phyloP scores from a whole-genome alignment of 1,140 invertebrate species.

The Schlechtendalia chinensis region DNA sequence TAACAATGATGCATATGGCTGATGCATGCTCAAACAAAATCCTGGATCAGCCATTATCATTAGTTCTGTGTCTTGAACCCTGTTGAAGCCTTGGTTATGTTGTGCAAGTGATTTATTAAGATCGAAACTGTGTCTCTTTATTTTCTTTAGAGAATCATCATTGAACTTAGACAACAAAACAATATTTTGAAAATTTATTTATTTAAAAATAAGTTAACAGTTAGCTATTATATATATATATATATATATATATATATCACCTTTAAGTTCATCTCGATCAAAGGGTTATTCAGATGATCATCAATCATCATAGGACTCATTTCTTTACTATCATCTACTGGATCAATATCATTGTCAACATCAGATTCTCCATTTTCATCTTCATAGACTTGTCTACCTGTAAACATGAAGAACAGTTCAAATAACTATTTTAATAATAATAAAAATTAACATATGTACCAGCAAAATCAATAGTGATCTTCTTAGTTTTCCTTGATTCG shows the following conservation, averaged over 20 bases:
- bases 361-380: conserved; percentile 27
- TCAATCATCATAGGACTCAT: not conserved
- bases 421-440: not conserved
- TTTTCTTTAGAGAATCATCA: conserved; percentile 35
- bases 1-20: conserved; percentile 91
- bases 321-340: not conserved
- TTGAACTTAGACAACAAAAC: conserved; percentile 4
- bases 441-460: conserved; percentile 58
- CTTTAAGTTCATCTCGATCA: conserved; percentile 30
- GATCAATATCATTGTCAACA: not conserved
- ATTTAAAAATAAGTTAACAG: not conserved
- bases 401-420: not conserved
- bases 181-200: not conserved
- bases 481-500: conserved; percentile 66
- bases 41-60: conserved; percentile 87
- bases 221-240: not conserved
- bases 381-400: conserved; percentile 43
- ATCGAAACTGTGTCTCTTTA: not conserved
- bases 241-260: not conserved
- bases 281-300: conserved; percentile 29
- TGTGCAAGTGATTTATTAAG: not conserved
- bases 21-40: conserved; percentile 89
- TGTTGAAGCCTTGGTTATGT: conserved; percentile 46
- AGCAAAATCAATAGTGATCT: conserved; percentile 81
- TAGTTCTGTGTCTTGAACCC: conserved; percentile 80